These are phyloP conservation scores for Pollenia amentaria DNA, from an alignment of 2,888 invertebrate species.

Conservation along the genomic window DNA sequence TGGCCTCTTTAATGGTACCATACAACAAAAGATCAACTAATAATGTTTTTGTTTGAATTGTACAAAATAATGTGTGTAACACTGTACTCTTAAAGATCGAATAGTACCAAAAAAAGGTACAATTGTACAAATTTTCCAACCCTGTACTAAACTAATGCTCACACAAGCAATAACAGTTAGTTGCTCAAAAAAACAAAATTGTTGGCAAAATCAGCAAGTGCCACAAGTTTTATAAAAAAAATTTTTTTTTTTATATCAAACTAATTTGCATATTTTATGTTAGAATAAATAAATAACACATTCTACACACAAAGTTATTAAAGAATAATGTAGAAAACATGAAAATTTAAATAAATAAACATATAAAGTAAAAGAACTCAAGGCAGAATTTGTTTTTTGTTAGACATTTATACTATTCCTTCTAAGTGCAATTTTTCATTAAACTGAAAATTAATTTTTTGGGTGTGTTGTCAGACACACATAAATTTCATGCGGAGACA, in stretches of 20 bases:
- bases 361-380: constrained; percentile 30
- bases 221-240: constrained; percentile 3
- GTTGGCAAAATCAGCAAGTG: neutral
- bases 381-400: neutral
- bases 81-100: too few species aligned
- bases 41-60: too few species aligned
- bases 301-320: neutral
- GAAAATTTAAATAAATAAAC: constrained; percentile 15
- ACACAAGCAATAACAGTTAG: constrained; percentile 17
- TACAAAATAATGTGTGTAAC: too few species aligned
- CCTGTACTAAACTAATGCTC: neutral
- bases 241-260: constrained; percentile 19
- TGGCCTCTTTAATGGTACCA: too few species aligned
- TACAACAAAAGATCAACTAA: too few species aligned
- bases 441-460: constrained; percentile 42
- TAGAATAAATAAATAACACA: constrained; percentile 4
- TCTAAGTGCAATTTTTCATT: neutral
- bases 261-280: constrained; percentile 47
- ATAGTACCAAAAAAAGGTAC: too few species aligned
- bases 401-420: constrained; percentile 4
- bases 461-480: constrained; percentile 58
- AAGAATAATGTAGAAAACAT: neutral
- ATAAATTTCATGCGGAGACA: constrained; percentile 12
- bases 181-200: neutral
- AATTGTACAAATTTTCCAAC: too few species aligned